Base-by-base conservation (phyloP, 2,113 vertebrate genomes). In the Oophaga pumilio region DNA sequence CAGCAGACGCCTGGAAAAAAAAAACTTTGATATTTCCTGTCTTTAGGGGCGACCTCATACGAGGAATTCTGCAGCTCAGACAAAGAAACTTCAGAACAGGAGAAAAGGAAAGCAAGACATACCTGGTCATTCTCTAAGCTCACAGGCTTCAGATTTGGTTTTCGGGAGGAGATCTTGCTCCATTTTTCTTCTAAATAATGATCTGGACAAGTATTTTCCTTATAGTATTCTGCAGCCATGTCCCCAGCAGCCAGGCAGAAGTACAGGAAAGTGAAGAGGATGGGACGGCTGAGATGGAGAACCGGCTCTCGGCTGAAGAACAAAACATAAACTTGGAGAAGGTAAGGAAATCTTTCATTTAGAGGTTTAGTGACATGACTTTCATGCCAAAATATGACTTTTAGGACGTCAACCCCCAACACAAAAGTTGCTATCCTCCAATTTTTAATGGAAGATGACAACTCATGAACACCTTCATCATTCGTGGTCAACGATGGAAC, bases 1-100 rank as follows among this genome's bases (percentile, higher is more conserved):
- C 80, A 83, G 80, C 80, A 84, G 81, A 68, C 81, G 43, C 18
- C 77, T 43, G 66, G 52, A 53, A 53, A 85, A 80, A 74, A 66
- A 81, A 85, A 78, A 64, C 33, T 4, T 28, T 84, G 80, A 88
- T 52, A 68, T 88, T 88, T 88, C 87, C 87, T 88, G 87, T 88
- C 10, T 84, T 88, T 88, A 84, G 77, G 60, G 68, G 13, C 50
- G 33, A 83, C 80, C 57, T 88, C 79, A 83, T 83, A 81, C 43
- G 59, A 84, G 87, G 79, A 87, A 87, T 82, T 64, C 80, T 87
- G 14, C 71, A 43, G 69, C 66, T 24, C 20, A 64, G 76, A 88
- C 87, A 84, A 88, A 84, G 87, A 43, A 53, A 53, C 22, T 60
- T 49, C n/a, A 77, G 71, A 52, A 59, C 24, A 84, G 60, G 59